phyloP scores from a whole-genome alignment of 1,140 invertebrate genomes.

The Gryon sp. region DNA sequence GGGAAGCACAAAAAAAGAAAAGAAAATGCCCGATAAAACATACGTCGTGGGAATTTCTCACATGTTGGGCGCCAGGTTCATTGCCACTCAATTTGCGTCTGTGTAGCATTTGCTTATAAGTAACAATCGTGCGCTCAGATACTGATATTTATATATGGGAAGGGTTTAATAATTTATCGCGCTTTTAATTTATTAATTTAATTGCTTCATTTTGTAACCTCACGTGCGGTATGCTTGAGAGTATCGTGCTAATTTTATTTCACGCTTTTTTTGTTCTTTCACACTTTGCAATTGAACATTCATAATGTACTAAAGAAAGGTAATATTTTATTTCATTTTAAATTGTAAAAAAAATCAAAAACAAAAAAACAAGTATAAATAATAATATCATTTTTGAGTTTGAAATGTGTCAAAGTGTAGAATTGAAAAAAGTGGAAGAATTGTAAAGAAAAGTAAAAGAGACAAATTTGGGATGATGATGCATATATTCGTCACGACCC shows the following conservation, averaged over 20 bases:
- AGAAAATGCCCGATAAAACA: constrained; percentile 56
- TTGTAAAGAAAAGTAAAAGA: background rate
- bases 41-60: constrained; percentile 71
- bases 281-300: no score
- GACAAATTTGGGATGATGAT: background rate
- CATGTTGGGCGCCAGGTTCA: constrained; percentile 65
- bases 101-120: constrained; percentile 23
- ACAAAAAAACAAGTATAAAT: background rate
- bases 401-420: no score
- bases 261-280: no score
- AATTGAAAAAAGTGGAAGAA: no score
- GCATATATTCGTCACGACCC: constrained; percentile 37
- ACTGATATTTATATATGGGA: background rate
- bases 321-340: no score
- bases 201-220: background rate
- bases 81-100: constrained; percentile 61
- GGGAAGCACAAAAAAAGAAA: constrained; percentile 7
- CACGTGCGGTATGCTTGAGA: background rate
- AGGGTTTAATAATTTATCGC: constrained; percentile 3
- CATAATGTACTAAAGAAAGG: no score
- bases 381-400: no score
- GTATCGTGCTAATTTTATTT: no score
- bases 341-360: background rate
- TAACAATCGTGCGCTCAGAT: background rate
- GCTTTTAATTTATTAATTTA: background rate